These are phyloP conservation scores for Capitella teleta DNA, from an alignment of 1,140 invertebrate genomes.

Conservation along the genomic window DNA sequence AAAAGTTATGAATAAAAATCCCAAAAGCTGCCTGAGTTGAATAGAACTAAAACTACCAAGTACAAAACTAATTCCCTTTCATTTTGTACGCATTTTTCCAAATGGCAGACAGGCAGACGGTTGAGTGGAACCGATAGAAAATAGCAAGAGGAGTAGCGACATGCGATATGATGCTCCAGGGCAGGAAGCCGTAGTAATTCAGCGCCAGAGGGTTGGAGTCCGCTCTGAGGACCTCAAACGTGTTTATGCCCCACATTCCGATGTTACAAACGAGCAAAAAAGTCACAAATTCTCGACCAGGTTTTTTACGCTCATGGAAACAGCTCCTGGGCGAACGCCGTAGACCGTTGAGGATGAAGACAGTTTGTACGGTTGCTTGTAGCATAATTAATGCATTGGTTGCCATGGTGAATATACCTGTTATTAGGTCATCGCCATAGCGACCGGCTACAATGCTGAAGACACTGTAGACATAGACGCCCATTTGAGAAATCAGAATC, in stretches of 20 bases:
- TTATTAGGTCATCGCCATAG: background rate
- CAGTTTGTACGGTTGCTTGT: slow-evolving; percentile 55
- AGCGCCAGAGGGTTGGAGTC: slow-evolving; percentile 40
- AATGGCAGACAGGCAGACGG: slow-evolving; percentile 91
- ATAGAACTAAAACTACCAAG: no score
- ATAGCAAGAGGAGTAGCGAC: slow-evolving; percentile 90
- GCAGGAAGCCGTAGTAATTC: slow-evolving; percentile 85
- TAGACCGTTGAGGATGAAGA: slow-evolving; percentile 85
- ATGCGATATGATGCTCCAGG: slow-evolving; percentile 96
- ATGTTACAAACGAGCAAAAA: slow-evolving; percentile 70
- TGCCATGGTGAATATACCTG: background rate
- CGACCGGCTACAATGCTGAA: background rate
- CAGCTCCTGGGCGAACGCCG: slow-evolving; percentile 38
- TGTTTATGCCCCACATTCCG: slow-evolving; percentile 55
- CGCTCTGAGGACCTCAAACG: slow-evolving; percentile 23
- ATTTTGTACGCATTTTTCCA: slow-evolving; percentile 97
- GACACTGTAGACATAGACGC: background rate
- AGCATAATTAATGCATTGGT: slow-evolving; percentile 1
- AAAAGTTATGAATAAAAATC: no score
- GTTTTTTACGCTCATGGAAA: slow-evolving; percentile 47
- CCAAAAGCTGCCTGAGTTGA: no score
- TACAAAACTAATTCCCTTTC: no score
- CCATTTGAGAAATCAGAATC: background rate
- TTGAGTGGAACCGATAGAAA: slow-evolving; percentile 91
- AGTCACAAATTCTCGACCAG: slow-evolving; percentile 63